Evolutionary conservation across 1,140 invertebrate species (phyloP).

Genomic region (Neodiprion lecontei): DNA sequence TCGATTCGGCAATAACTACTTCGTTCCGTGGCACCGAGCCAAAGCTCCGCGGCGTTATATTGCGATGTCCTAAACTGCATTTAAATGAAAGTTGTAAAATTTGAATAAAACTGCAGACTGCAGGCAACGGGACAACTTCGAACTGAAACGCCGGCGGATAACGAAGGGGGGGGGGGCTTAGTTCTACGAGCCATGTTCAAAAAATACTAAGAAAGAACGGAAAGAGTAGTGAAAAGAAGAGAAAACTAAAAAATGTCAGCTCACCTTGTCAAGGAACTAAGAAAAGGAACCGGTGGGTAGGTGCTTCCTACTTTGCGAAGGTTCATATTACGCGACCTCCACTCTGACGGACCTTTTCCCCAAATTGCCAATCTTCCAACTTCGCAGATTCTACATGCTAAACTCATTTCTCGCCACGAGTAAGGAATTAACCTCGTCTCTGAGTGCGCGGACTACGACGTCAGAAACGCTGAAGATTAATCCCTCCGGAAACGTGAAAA

Average conservation of each 20-base stretch:
- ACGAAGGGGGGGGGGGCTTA: slow-evolving; percentile 8
- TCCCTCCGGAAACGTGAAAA: too few species aligned
- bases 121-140: background rate
- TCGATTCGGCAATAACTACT: slow-evolving; percentile 30
- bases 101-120: slow-evolving; percentile 16
- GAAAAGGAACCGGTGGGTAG: background rate
- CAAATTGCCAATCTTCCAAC: too few species aligned
- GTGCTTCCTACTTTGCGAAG: too few species aligned
- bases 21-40: slow-evolving; percentile 30
- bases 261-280: slow-evolving; percentile 5
- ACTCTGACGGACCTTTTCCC: too few species aligned
- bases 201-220: slow-evolving; percentile 1
- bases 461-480: too few species aligned
- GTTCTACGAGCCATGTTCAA: background rate
- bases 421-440: too few species aligned
- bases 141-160: background rate
- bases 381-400: too few species aligned
- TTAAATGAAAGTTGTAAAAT: slow-evolving; percentile 4
- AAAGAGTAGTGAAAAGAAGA: background rate
- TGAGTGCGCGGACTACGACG: too few species aligned
- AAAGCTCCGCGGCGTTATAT: slow-evolving; percentile 24
- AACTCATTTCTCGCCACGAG: too few species aligned
- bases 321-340: too few species aligned
- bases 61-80: slow-evolving; percentile 18
- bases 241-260: background rate